A percentile compares a stretch with the other conserved stretches of the same genome.
phyloP scores from a whole-genome alignment of 2,888 invertebrate species.

The Polydrusus tereticollis region DNA sequence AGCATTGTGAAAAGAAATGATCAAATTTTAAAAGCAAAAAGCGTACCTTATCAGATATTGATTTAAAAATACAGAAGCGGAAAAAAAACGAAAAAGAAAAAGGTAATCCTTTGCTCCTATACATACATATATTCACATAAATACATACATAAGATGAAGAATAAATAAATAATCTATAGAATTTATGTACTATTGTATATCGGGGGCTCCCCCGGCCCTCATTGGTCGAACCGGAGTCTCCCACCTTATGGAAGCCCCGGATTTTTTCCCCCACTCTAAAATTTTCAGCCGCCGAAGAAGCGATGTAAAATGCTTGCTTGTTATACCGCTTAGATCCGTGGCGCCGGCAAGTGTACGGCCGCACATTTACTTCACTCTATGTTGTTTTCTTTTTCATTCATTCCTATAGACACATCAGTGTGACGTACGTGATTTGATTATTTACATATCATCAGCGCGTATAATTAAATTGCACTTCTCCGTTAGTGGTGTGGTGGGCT shows the following conservation, averaged over 20 bases:
- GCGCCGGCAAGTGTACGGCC: conserved; percentile 57
- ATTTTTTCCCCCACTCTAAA: conserved; percentile 62
- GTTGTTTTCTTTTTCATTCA: conserved; percentile 42
- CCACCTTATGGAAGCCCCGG: conserved; percentile 59
- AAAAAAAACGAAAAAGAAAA: conserved; percentile 55
- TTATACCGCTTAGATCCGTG: conserved; percentile 65
- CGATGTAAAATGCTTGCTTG: conserved; percentile 50
- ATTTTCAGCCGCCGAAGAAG: conserved; percentile 42
- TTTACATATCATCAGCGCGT: conserved; percentile 45
- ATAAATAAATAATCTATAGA: conserved; percentile 70
- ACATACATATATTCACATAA: conserved; percentile 67
- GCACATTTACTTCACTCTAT: conserved; percentile 31
- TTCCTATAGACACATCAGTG: conserved; percentile 20
- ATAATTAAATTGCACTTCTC: neutral
- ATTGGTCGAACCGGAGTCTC: conserved; percentile 60
- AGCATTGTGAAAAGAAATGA: neutral
- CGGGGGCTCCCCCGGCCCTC: conserved; percentile 56
- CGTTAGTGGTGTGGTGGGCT: neutral
- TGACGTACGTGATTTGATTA: conserved; percentile 24
- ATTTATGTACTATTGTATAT: conserved; percentile 69
- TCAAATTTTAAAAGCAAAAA: conserved; percentile 25
- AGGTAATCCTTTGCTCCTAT: conserved; percentile 63
- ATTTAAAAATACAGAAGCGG: conserved; percentile 46
- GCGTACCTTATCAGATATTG: conserved; percentile 51
- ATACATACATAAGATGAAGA: conserved; percentile 68